Percentiles rank a stretch among this genome's conserved stretches.
These are phyloP conservation scores for Cebus imitator DNA, from an alignment of 2,113 vertebrate species.

Conservation along the genomic window DNA sequence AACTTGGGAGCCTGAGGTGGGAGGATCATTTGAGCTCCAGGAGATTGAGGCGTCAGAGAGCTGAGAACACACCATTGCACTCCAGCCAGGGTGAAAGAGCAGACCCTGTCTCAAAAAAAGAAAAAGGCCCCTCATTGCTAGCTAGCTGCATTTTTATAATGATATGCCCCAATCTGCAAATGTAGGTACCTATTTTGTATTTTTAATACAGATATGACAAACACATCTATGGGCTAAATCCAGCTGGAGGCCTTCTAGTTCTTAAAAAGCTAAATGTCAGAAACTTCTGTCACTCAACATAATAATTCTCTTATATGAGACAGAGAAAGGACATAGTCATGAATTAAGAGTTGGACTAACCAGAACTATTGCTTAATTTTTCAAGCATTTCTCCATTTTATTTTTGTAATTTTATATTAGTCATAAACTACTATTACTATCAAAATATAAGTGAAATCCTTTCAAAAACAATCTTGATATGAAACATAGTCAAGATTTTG, in stretches of 20 bases:
- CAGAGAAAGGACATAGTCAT: background rate
- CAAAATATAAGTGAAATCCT: background rate
- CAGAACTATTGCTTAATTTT: background rate
- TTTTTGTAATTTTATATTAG: background rate
- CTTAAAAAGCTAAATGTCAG: background rate
- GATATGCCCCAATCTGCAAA: background rate
- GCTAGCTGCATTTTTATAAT: background rate
- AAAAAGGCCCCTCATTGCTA: background rate
- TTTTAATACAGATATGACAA: background rate
- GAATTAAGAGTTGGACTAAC: background rate
- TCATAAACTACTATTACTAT: background rate
- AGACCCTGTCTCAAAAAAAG: too few relatives aligned
- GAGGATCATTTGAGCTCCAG: too few relatives aligned
- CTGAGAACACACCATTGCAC: too few relatives aligned
- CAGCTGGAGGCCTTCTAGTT: background rate
- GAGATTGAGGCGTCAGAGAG: too few relatives aligned
- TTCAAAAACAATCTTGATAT: background rate
- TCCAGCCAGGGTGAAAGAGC: too few relatives aligned
- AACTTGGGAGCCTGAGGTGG: too few relatives aligned
- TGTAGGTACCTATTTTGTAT: background rate
- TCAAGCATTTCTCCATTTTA: background rate
- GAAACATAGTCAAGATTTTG: background rate
- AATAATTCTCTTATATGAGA: background rate
- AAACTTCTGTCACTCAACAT: background rate
- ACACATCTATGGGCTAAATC: background rate